phyloP scores from a whole-genome alignment of 2,888 invertebrate species.

The Netelia virgata region DNA sequence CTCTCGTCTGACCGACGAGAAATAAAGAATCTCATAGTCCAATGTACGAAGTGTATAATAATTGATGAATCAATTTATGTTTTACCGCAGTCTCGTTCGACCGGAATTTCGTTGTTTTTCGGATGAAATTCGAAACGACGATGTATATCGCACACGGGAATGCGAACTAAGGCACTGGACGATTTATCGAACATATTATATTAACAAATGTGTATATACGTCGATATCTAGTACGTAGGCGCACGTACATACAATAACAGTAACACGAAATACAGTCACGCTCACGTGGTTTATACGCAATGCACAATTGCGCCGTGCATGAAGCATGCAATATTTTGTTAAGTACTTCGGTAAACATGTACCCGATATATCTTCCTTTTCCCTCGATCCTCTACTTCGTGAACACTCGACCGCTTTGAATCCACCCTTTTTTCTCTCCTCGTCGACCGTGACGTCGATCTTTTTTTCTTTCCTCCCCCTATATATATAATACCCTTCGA shows the following conservation, averaged over 20 bases:
- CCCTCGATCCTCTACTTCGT: slow-evolving; percentile 58
- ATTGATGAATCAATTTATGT: not conserved
- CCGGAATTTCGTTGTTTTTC: not conserved
- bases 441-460: slow-evolving; percentile 38
- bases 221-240: slow-evolving; percentile 41
- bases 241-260: slow-evolving; percentile 41
- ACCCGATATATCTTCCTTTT: slow-evolving; percentile 54
- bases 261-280: slow-evolving; percentile 46
- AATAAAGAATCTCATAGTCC: not conserved
- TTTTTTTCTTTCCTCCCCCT: slow-evolving; percentile 23
- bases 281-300: slow-evolving; percentile 58
- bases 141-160: slow-evolving; percentile 26
- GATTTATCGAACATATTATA: slow-evolving; percentile 50
- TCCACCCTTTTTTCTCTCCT: slow-evolving; percentile 33
- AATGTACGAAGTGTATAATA: no score
- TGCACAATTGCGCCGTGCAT: slow-evolving; percentile 69
- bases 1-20: not conserved
- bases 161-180: slow-evolving; percentile 58
- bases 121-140: not conserved
- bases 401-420: slow-evolving; percentile 62
- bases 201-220: slow-evolving; percentile 32
- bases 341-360: slow-evolving; percentile 68
- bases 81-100: not conserved
- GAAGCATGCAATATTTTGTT: slow-evolving; percentile 76
- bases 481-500: slow-evolving; percentile 39